Percentiles rank a stretch among this genome's conserved stretches.
These are phyloP conservation scores for Litocranius walleri DNA, from an alignment of 2,113 vertebrate species.

Conservation along the genomic window DNA sequence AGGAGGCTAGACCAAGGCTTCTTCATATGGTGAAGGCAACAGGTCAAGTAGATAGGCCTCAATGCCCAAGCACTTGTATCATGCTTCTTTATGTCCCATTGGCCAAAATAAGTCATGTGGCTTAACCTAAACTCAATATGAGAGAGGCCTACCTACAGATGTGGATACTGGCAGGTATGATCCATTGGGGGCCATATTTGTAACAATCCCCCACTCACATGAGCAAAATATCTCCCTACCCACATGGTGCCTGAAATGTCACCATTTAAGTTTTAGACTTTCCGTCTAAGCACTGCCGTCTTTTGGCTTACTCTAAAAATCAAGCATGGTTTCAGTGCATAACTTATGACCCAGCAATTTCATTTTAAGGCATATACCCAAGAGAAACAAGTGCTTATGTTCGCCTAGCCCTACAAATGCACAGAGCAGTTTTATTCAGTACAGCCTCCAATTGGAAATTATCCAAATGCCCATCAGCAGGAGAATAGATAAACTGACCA, in stretches of 20 bases:
- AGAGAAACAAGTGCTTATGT: background rate
- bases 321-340: background rate
- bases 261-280: background rate
- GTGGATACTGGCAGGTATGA: background rate
- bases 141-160: background rate
- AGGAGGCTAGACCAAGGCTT: background rate
- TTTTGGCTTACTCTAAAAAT: constrained; percentile 24
- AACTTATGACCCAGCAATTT: background rate
- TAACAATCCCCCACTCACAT: background rate
- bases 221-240: background rate
- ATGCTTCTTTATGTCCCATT: background rate
- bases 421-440: background rate
- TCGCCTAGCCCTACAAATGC: background rate
- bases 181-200: background rate
- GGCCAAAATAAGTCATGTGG: background rate
- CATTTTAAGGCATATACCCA: background rate
- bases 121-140: background rate
- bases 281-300: background rate
- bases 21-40: background rate
- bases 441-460: background rate
- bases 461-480: background rate
- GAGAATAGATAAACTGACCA: background rate
- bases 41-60: background rate
- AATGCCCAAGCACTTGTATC: background rate
- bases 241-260: background rate